These are phyloP conservation scores for Dryomyza anilis DNA, from an alignment of 2,888 invertebrate species.

Conservation along the genomic window DNA sequence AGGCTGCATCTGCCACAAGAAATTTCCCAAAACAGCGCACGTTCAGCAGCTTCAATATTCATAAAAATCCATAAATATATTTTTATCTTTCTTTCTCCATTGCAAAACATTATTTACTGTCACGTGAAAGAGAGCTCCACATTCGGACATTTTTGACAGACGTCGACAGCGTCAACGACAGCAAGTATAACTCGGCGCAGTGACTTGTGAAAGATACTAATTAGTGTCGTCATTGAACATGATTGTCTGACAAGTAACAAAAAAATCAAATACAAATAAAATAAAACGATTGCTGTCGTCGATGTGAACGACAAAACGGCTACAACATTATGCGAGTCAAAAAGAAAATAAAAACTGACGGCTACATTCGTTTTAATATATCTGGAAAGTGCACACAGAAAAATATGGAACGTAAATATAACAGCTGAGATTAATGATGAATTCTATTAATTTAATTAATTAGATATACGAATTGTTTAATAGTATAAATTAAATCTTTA, in stretches of 20 bases:
- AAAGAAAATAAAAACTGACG: background rate
- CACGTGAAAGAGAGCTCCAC: constrained; percentile 6
- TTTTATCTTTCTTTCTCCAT: too few species aligned
- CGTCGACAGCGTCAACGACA: background rate
- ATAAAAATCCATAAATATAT: constrained; percentile 12
- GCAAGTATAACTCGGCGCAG: background rate
- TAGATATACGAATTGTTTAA: too few species aligned
- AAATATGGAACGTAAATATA: too few species aligned
- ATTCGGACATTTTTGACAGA: constrained; percentile 14
- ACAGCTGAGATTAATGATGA: too few species aligned
- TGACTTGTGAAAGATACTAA: constrained; percentile 26
- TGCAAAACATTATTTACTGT: background rate
- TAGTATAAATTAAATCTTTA: too few species aligned
- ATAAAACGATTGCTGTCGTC: background rate
- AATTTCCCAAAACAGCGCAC: constrained; percentile 10
- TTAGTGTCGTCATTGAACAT: constrained; percentile 26
- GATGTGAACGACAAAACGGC: background rate
- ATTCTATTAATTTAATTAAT: too few species aligned
- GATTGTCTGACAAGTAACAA: constrained; percentile 21
- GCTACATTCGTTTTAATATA: too few species aligned
- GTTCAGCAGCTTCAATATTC: constrained; percentile 16
- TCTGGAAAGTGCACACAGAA: too few species aligned
- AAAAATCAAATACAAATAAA: too few species aligned
- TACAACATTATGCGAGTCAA: background rate
- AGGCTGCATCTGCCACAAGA: background rate